phyloP scores from a whole-genome alignment of 2,797 vertebrate genomes.

The Labeo calbasu region DNA sequence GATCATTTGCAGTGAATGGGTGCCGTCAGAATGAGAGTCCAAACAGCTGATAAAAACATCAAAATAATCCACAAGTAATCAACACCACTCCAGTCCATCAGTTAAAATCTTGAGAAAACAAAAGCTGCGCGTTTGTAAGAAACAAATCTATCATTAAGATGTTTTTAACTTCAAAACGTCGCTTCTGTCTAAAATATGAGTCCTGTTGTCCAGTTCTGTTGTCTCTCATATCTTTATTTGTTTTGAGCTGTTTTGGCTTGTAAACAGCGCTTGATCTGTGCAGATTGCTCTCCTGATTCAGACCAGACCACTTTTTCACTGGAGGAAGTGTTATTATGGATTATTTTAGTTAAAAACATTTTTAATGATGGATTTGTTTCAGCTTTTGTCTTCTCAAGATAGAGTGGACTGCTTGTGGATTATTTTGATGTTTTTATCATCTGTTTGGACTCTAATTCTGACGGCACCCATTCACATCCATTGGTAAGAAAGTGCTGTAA shows the following conservation, averaged over 20 bases:
- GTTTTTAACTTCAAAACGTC: too few relatives aligned
- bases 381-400: neutral
- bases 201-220: too few relatives aligned
- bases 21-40: too few relatives aligned
- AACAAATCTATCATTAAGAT: too few relatives aligned
- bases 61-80: too few relatives aligned
- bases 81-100: too few relatives aligned
- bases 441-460: neutral
- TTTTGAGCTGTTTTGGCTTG: neutral
- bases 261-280: neutral
- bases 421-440: neutral
- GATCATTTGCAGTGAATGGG: neutral
- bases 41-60: too few relatives aligned
- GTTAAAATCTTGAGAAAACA: too few relatives aligned
- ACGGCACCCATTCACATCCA: neutral
- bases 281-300: neutral
- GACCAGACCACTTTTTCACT: neutral
- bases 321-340: neutral
- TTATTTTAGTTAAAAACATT: neutral
- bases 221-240: neutral
- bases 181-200: too few relatives aligned
- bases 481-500: neutral
- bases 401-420: neutral
- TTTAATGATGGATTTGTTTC: neutral
- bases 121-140: too few relatives aligned